Base-by-base conservation (phyloP, 1,140 invertebrate genomes). In the Leptopilina boulardi region DNA sequence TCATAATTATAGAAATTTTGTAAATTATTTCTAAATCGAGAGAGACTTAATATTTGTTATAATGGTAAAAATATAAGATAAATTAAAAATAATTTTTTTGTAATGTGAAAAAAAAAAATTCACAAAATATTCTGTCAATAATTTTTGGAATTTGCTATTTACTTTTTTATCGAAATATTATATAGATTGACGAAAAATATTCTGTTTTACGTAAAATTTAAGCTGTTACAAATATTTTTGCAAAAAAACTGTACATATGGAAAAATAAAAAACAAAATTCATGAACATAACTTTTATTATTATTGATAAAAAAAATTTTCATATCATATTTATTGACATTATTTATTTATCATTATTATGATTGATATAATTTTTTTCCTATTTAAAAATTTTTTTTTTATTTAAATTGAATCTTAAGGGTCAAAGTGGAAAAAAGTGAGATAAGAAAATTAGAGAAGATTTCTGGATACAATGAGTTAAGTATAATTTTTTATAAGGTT, bases 231-330 rank as follows among this genome's bases (percentile, higher is more conserved):
- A 59, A 26, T 59, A 59, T 59, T 59, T 59, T 59, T 59, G 56
- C 56, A 59, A 59, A n/a, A n/a, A 10, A 59, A 59, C 21, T 59
- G 56, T 59, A 59, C 56, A 59, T 59, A 59, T 9, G 18, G 42
- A 44, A 54, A 54, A 21, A 1, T n/a, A 21, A 59, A 11, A 13
- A 59, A 59, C 26, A 23, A 30, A 1, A 23, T 3, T 26, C 34
- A 38, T 8, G 13, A 59, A 59, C 8, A 59, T 13, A 59, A 3
- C 11, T 15, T 19, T 59, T 1, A 21, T 23, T 59, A 4, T 23
- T 59, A 11, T 0, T 11, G n/a, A 1, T 15, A 18, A 54, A 54
- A 26, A 4, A 26, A 8, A 4, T 5, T 0, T 13, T 34, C 1
- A 8, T 70, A 4, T 4, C 3, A 38, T 38, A 38, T 38, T 38